Percentiles rank a stretch among this genome's conserved stretches.
Conservation (phyloP, 2,113 vertebrate species). For the Rhinogobius similis region DNA sequence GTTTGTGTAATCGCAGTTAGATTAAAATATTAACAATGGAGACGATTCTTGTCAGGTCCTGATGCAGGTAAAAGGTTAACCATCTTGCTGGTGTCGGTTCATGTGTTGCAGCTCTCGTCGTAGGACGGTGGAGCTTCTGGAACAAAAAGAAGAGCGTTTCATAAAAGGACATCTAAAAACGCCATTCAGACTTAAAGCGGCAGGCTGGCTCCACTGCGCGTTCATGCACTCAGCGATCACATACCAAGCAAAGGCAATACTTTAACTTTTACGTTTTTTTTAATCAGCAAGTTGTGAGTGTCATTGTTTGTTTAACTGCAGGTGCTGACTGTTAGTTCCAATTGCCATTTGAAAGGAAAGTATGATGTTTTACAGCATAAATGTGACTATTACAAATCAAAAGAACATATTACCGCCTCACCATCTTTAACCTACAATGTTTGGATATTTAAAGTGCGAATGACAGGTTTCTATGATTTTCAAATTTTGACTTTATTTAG, state of each 20-base stretch:
- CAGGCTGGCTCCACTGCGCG: background rate
- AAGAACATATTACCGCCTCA: too few relatives aligned
- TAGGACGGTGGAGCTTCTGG: constrained; percentile 92
- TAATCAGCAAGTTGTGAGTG: too few relatives aligned
- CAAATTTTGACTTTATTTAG: too few relatives aligned
- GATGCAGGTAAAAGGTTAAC: background rate
- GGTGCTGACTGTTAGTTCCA: too few relatives aligned
- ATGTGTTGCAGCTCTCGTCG: constrained; percentile 87
- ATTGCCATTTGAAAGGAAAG: too few relatives aligned
- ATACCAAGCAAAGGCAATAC: background rate
- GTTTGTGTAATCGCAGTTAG: background rate
- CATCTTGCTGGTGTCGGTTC: constrained; percentile 22
- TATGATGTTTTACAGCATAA: too few relatives aligned
- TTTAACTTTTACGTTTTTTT: background rate
- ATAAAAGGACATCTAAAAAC: background rate
- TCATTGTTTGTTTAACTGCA: background rate
- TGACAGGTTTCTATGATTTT: too few relatives aligned
- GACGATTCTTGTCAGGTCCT: background rate
- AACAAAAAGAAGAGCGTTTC: constrained; percentile 21
- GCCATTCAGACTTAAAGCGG: background rate
- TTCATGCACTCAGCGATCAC: background rate
- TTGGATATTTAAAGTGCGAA: too few relatives aligned
- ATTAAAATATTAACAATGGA: background rate
- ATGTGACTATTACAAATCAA: too few relatives aligned
- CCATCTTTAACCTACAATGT: too few relatives aligned